Evolutionary conservation across 2,888 invertebrate genomes (phyloP).

Genomic region (Chalcis sispes): DNA sequence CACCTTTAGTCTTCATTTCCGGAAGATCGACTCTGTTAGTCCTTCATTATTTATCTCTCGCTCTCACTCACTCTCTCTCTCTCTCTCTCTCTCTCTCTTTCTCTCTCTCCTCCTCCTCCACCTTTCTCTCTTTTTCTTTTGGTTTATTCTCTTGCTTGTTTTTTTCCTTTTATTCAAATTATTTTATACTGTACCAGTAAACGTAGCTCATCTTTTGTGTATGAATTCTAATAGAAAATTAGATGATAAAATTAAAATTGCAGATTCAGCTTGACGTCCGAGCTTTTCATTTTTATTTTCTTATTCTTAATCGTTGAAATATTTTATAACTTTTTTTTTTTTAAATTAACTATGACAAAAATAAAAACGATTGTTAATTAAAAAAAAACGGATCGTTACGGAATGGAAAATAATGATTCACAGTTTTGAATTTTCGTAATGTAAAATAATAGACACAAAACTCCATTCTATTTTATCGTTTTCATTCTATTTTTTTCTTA

Average conservation of each 20-base stretch:
- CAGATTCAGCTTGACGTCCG: not conserved
- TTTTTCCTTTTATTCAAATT: not conserved
- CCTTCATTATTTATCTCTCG: slow-evolving; percentile 45
- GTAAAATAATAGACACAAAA: no score
- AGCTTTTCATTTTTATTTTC: not conserved
- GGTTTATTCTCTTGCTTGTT: slow-evolving; percentile 38
- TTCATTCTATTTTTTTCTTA: no score
- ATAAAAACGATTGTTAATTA: not conserved
- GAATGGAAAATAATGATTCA: no score
- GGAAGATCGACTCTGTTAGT: slow-evolving; percentile 21
- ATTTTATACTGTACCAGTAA: not conserved
- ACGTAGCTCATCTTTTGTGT: not conserved
- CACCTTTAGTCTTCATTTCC: slow-evolving; percentile 53
- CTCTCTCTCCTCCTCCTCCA: slow-evolving; percentile 20
- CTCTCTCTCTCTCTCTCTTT: not conserved
- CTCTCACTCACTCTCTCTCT: slow-evolving; percentile 43
- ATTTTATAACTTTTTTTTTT: not conserved
- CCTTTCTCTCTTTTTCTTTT: slow-evolving; percentile 37
- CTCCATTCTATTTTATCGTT: no score
- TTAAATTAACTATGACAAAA: not conserved
- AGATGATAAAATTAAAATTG: slow-evolving; percentile 23
- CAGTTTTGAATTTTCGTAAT: no score
- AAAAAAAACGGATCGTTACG: no score
- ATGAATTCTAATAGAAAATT: slow-evolving; percentile 33
- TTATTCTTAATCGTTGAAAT: not conserved